phyloP scores from a whole-genome alignment of 2,113 vertebrate genomes.

The Catharus bicknelli region DNA sequence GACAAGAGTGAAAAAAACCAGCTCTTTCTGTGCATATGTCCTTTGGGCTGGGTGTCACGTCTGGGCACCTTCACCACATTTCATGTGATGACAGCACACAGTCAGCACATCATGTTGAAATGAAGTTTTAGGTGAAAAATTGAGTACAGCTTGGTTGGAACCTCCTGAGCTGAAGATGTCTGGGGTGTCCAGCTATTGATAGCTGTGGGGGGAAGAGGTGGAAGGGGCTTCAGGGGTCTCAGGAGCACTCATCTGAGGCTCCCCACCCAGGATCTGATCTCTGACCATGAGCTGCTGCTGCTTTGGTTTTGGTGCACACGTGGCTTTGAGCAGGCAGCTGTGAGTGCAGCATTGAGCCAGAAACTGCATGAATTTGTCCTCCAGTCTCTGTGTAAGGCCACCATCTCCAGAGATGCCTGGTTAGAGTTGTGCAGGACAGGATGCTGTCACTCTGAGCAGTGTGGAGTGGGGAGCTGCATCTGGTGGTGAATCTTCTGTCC shows the following conservation, averaged over 20 bases:
- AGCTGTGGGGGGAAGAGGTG: neutral
- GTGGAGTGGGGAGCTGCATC: fast-evolving
- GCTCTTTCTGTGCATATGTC: fast-evolving
- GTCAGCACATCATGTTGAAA: neutral
- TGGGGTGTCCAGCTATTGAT: neutral
- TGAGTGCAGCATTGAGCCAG: neutral
- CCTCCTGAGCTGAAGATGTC: neutral
- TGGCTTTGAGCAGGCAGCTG: neutral
- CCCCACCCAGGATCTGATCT: fast-evolving
- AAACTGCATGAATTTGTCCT: neutral
- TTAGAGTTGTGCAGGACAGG: fast-evolving
- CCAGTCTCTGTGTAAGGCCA: fast-evolving
- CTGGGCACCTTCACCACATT: fast-evolving
- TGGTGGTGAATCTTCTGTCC: neutral
- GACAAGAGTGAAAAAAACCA: neutral
- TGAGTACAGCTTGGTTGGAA: neutral
- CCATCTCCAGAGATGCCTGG: neutral
- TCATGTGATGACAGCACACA: neutral
- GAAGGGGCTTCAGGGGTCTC: neutral
- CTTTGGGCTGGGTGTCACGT: neutral
- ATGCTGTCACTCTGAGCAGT: fast-evolving
- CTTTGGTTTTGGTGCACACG: neutral
- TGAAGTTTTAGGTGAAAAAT: neutral
- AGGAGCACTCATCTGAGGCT: fast-evolving
- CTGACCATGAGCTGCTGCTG: neutral